Base-by-base conservation (phyloP, 2,888 invertebrate species). In the Chesias legatella region DNA sequence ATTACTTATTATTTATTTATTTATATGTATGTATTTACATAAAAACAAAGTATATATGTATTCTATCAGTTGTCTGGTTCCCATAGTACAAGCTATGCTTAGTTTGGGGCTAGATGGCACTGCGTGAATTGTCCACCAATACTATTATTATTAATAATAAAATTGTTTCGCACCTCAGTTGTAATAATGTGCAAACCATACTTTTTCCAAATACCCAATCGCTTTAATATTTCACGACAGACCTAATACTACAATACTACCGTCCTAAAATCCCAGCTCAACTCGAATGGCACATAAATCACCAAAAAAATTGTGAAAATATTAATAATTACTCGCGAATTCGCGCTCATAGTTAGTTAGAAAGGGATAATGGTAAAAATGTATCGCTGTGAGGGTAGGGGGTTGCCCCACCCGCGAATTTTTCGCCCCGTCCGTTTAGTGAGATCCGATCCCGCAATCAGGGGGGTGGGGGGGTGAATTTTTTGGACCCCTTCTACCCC, bases 401-500 rank as follows among this genome's bases (percentile, higher is more conserved):
- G 59, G 51, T 50, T 43, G 35, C 62, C 69, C 62, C 56, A 66
- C 64, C 62, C 70, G 64, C 64, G 67, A 75, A 80, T 77, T 80
- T 81, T 81, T 81, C 71, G 67, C 72, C 74, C 73, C 74, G 72
- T 68, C 69, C 75, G 74, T 80, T 83, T 83, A 84, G 83, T 80
- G 82, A 79, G 84, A 82, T 84, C 81, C 83, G 84, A 84, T 84
- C 83, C 83, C 83, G 80, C 83, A 83, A 83, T 83, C 82, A 79
- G 79, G 79, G 79, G 73, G 77, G 53, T 33, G 24, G 66, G 78
- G 80, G 70, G 78, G 74, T 46, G 69, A 70, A 79, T 83, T 85
- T 78, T 73, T 70, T 74, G 61, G 66, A 67, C 73, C 75, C 73
- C 55, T 9, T 38, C 43, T 45, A 54, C 60, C 44, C 56, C 63